Conservation (phyloP, 2,888 invertebrate genomes). For the Oithona nana region DNA sequence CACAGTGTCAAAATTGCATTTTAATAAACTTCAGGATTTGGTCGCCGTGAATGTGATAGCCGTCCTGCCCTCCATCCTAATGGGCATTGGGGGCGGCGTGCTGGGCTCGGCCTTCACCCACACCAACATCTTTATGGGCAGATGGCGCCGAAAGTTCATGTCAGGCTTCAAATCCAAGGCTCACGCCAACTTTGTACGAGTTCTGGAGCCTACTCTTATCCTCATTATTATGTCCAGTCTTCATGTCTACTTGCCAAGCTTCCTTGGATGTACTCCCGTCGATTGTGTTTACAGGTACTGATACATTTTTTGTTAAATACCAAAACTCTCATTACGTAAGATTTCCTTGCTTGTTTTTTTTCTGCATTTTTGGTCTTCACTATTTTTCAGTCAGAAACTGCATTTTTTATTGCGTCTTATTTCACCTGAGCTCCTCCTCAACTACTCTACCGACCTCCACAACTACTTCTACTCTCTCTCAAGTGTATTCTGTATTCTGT, state of each 20-base stretch:
- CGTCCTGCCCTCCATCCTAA: conserved; percentile 14
- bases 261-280: conserved; percentile 5
- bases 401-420: too few relatives aligned
- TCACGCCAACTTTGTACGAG: conserved; percentile 24
- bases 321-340: too few relatives aligned
- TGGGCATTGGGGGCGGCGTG: conserved; percentile 29
- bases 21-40: too few relatives aligned
- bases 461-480: too few relatives aligned
- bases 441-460: too few relatives aligned
- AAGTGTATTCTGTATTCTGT: too few relatives aligned
- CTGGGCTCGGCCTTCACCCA: conserved; percentile 30
- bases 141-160: conserved; percentile 26
- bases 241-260: conserved; percentile 9
- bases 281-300: conserved; percentile 11
- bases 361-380: too few relatives aligned
- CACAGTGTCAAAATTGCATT: too few relatives aligned
- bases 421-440: too few relatives aligned
- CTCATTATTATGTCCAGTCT: conserved; percentile 11
- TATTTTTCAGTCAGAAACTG: too few relatives aligned
- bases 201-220: conserved; percentile 27
- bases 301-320: too few relatives aligned
- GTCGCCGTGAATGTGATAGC: conserved; percentile 18
- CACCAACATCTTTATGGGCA: conserved; percentile 28
- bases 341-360: too few relatives aligned
- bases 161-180: conserved; percentile 23